Conservation (phyloP, 2,797 vertebrate genomes). For the Pyrocephalus nanus region DNA sequence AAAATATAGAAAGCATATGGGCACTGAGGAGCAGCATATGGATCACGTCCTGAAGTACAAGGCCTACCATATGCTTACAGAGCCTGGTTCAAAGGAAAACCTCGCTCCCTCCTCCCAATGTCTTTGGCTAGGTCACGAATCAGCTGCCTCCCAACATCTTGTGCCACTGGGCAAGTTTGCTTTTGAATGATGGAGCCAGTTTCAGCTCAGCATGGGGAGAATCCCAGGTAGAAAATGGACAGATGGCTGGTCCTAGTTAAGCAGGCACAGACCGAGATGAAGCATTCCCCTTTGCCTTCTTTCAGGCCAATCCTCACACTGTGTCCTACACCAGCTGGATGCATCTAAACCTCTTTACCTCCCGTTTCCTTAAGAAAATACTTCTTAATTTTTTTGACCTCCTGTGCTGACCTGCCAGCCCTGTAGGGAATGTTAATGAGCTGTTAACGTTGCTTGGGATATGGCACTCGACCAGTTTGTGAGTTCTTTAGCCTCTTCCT, state of each 20-base stretch:
- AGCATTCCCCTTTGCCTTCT: slow-evolving; percentile 59
- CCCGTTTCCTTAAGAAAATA: slow-evolving; percentile 65
- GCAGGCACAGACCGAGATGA: slow-evolving; percentile 13
- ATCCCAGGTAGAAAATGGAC: slow-evolving; percentile 74
- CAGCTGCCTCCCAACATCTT: slow-evolving; percentile 71
- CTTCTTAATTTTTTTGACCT: slow-evolving; percentile 59
- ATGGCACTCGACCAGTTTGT: slow-evolving; percentile 31
- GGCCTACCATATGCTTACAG: slow-evolving; percentile 74
- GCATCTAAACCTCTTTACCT: slow-evolving; percentile 32
- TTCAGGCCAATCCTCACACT: slow-evolving; percentile 35
- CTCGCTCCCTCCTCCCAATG: slow-evolving; percentile 55
- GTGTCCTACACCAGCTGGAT: slow-evolving; percentile 15
- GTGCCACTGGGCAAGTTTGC: slow-evolving; percentile 65
- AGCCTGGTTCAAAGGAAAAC: slow-evolving; percentile 67
- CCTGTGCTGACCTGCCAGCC: slow-evolving; percentile 13
- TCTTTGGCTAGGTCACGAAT: slow-evolving; percentile 77
- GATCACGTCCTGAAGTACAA: slow-evolving; percentile 71
- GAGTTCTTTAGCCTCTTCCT: slow-evolving; percentile 48
- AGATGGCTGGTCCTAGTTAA: slow-evolving; percentile 75
- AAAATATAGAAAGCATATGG: slow-evolving; percentile 75
- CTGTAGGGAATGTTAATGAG: slow-evolving; percentile 63
- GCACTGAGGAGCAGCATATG: slow-evolving; percentile 76
- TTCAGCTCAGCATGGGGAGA: slow-evolving; percentile 75
- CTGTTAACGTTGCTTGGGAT: slow-evolving; percentile 55
- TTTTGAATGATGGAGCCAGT: slow-evolving; percentile 76